Base-by-base conservation (phyloP, 2,113 vertebrate species). In the Formicarius rufipectus region DNA sequence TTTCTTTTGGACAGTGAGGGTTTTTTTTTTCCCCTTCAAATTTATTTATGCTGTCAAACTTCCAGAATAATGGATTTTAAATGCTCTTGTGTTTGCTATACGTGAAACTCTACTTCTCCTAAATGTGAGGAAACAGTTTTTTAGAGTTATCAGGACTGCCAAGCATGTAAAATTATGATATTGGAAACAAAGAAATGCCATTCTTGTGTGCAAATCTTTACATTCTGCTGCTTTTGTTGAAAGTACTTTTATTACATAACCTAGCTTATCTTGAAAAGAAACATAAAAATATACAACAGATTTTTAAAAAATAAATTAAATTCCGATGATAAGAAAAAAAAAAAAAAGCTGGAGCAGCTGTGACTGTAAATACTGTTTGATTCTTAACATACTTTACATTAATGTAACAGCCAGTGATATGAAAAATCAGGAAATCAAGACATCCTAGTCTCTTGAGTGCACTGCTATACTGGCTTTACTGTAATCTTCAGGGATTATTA, bases 1-100 rank as follows among this genome's bases (percentile, higher is more conserved):
- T 12, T 22, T 31, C 6, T 49, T 87, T 50, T 42, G 16, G 4
- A 4, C 5, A 5, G 5, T 5, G 24, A 33, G 3, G 31, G 1
- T 27, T 42, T 71, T 71, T 31, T 66, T 31, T 6, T 1, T 10
- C 2, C 7, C 5, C 20, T 81, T 85, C 25, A 67, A 44, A 63
- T 49, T 31, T 40, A 2, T 35, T 77, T 55, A 45, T 44, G 40
- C 9, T 40, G 12, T 63, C 22, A 39, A 23, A 58, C 14, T 63
- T 76, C 5, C 9, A 55, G 44, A 76, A 53, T 49, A 63, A 68
- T 42, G 12, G 3, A 75, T 75, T 88, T 58, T 45, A 11, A 67
- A 76, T 2, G 3, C 64, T 69, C 3, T 53, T 75, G 14, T 73
- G 8, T 53, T 47, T 37, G 3, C 42, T 79, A 37, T 45, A 63